Base-by-base conservation (phyloP, 2,888 invertebrate genomes). In the Camptogramma bilineatum region DNA sequence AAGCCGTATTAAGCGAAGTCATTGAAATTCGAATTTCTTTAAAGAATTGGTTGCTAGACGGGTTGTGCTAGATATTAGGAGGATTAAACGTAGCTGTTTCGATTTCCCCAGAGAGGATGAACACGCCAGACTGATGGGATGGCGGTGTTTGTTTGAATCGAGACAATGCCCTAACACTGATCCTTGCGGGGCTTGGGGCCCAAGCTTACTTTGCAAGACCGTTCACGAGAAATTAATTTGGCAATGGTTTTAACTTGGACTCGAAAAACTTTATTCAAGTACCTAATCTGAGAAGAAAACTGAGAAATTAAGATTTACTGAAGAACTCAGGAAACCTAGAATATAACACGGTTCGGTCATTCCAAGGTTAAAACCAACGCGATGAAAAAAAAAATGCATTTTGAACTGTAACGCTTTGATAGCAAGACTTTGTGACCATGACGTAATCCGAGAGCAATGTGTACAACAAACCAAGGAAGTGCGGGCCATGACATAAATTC, bases 31-130 rank as follows among this genome's bases (percentile, higher is more conserved):
- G 50, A 42, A 18, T 42, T 54, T 46, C 57, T 53, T 63, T 42
- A 46, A 61, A 61, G 47, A 44, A 44, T 52, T 47, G 34, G n/a
- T 44, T 17, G 21, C 42, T 46, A 70, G 62, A 55, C 66, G 58
- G 34, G 19, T 48, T 56, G 62, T 52, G 47, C 54, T 63, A 57
- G 62, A 70, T 79, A 78, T 81, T 82, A 79, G 75, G 59, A 72
- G 78, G 76, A 83, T 85, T 80, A 81, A 80, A 80, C 66, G 72
- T 69, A 77, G 68, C 64, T 73, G 73, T 76, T 77, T 75, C 73
- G 73, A 83, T 85, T 85, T 85, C 84, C 84, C 84, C 54, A 8
- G 80, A 73, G 83, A 71, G 73, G 54, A 62, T 55, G 72, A 74
- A 77, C 72, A 76, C 69, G 75, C 77, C 73, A 73, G 73, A 74